A percentile compares a stretch with the other conserved stretches of the same genome.
These are phyloP conservation scores for Cephalotes varians DNA, from an alignment of 2,888 invertebrate genomes.

Conservation along the genomic window DNA sequence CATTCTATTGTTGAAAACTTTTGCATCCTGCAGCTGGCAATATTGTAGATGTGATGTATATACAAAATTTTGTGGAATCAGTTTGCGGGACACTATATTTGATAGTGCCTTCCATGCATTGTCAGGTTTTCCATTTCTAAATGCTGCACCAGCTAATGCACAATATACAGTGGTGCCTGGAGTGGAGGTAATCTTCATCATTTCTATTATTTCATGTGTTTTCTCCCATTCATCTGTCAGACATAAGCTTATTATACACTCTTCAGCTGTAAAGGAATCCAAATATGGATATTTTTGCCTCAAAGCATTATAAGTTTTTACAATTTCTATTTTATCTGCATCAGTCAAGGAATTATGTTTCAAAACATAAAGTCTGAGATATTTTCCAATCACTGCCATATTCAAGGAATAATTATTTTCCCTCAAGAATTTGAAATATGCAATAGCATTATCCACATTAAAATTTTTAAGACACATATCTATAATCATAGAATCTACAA, in stretches of 20 bases:
- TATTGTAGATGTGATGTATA: conserved; percentile 86
- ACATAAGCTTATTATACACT: conserved; percentile 89
- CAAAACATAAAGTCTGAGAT: conserved; percentile 86
- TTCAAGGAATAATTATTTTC: conserved; percentile 86
- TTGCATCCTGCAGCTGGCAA: conserved; percentile 83
- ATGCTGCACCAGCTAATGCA: conserved; percentile 88
- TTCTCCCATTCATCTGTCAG: conserved; percentile 89
- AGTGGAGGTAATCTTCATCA: conserved; percentile 85
- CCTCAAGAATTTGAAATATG: conserved; percentile 35
- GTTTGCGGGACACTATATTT: conserved; percentile 83
- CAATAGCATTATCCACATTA: conserved; percentile 8
- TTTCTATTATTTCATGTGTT: conserved; percentile 88
- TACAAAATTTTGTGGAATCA: conserved; percentile 85
- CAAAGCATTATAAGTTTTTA: conserved; percentile 86
- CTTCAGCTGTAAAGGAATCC: conserved; percentile 88
- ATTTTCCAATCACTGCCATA: conserved; percentile 88
- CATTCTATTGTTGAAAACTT: conserved; percentile 84
- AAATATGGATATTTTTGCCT: conserved; percentile 87
- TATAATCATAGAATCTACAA: conserved; percentile 16
- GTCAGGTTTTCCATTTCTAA: conserved; percentile 87
- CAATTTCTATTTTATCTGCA: conserved; percentile 87
- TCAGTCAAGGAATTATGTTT: conserved; percentile 83
- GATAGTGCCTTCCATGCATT: conserved; percentile 89
- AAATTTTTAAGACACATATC: not conserved
- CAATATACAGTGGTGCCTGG: conserved; percentile 85